Conservation (phyloP, 2,113 vertebrate genomes). For the Seriola rivoliana region DNA sequence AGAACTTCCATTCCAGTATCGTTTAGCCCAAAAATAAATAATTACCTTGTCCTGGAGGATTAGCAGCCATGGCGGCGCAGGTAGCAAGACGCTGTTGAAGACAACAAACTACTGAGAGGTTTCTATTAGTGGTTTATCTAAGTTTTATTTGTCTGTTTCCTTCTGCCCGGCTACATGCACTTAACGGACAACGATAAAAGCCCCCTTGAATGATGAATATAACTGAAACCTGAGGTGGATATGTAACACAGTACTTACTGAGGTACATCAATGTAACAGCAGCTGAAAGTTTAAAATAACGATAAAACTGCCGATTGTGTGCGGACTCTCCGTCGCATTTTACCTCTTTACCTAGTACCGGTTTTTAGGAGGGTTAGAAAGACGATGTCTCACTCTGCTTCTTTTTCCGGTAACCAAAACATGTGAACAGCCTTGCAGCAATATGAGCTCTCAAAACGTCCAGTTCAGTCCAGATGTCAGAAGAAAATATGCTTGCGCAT, state of each 20-base stretch:
- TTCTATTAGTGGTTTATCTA: neutral
- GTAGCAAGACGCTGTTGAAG: neutral
- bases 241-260: neutral
- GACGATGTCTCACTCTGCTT: conserved; percentile 38
- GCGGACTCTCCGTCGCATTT: neutral
- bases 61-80: conserved; percentile 84
- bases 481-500: no score
- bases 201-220: neutral
- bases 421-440: no score
- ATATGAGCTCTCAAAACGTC: no score
- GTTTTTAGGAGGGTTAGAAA: neutral
- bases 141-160: conserved; percentile 8
- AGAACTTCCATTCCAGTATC: neutral
- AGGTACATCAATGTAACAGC: neutral
- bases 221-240: neutral
- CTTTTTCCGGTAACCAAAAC: neutral
- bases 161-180: conserved; percentile 6
- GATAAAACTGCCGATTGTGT: neutral
- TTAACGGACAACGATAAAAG: conserved; percentile 3
- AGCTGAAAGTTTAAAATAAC: conserved; percentile 26
- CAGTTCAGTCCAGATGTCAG: no score
- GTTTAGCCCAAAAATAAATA: neutral
- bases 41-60: conserved; percentile 77
- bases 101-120: neutral
- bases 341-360: neutral